Conservation (phyloP, 2,113 vertebrate genomes). For the Tragelaphus scriptus region DNA sequence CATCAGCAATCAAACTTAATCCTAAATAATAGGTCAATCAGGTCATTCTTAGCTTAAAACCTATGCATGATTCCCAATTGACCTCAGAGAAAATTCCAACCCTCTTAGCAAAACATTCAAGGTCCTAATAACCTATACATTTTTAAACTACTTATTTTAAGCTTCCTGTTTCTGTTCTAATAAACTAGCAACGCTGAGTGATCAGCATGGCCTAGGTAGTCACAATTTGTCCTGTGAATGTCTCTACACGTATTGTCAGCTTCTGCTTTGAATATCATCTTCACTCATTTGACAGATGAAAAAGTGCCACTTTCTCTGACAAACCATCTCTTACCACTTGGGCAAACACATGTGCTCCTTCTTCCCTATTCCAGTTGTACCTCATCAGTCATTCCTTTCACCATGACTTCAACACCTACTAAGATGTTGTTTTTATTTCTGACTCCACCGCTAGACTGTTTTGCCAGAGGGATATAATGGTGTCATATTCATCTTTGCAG, state of each 20-base stretch:
- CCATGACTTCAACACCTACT: background rate
- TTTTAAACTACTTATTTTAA: background rate
- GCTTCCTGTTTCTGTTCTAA: background rate
- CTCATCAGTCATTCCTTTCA: background rate
- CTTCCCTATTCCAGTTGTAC: background rate
- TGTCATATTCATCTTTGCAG: background rate
- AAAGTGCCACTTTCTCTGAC: background rate
- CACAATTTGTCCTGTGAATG: background rate
- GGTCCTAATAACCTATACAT: background rate
- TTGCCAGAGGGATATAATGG: background rate
- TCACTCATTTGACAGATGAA: background rate
- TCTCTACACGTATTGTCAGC: background rate
- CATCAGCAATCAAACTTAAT: background rate
- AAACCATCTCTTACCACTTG: background rate
- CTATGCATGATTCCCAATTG: background rate
- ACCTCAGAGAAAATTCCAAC: background rate
- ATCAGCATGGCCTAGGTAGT: background rate
- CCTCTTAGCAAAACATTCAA: background rate
- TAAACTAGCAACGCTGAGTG: background rate
- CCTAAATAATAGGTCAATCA: background rate
- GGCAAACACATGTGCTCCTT: background rate
- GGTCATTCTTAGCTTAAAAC: background rate
- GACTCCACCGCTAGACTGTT: background rate
- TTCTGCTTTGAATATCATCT: background rate
- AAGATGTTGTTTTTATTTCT: background rate